These are phyloP conservation scores for Cerastis rubricosa DNA, from an alignment of 2,888 invertebrate genomes.

Conservation along the genomic window DNA sequence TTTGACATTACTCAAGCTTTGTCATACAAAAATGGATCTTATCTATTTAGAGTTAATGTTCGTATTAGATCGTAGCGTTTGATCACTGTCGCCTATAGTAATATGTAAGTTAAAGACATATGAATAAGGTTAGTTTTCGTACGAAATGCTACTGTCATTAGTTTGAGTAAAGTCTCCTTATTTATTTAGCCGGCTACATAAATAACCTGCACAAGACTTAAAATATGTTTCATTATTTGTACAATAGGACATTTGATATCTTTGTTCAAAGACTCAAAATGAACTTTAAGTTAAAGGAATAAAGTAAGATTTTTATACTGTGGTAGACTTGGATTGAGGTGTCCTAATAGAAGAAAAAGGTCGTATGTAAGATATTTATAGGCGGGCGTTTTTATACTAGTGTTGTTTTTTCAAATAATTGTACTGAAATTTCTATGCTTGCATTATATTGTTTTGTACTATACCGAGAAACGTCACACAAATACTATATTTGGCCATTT, in stretches of 20 bases:
- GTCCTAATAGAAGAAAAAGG: slow-evolving; percentile 43
- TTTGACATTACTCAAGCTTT: background rate
- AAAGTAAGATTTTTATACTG: slow-evolving; percentile 60
- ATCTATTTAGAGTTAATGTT: background rate
- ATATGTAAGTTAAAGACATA: background rate
- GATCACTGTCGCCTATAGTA: background rate
- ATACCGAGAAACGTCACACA: slow-evolving; percentile 6
- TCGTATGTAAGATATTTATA: slow-evolving; percentile 3
- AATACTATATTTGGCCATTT: slow-evolving; percentile 33
- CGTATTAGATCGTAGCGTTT: background rate
- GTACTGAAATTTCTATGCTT: slow-evolving; percentile 6
- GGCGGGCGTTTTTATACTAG: slow-evolving; percentile 34
- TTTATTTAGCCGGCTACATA: slow-evolving; percentile 14
- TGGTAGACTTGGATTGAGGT: slow-evolving; percentile 49
- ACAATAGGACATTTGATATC: slow-evolving; percentile 56
- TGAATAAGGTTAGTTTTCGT: background rate
- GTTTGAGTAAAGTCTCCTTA: background rate
- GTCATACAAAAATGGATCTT: background rate
- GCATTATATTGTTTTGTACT: no score
- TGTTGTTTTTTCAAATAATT: slow-evolving; percentile 38
- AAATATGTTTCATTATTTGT: slow-evolving; percentile 58
- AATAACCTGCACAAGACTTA: slow-evolving; percentile 20
- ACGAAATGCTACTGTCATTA: background rate
- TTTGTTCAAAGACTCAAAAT: slow-evolving; percentile 50
- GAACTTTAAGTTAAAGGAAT: slow-evolving; percentile 45